Evolutionary conservation across 2,113 vertebrate species (phyloP).

Genomic region (Peromyscus polionotus): DNA sequence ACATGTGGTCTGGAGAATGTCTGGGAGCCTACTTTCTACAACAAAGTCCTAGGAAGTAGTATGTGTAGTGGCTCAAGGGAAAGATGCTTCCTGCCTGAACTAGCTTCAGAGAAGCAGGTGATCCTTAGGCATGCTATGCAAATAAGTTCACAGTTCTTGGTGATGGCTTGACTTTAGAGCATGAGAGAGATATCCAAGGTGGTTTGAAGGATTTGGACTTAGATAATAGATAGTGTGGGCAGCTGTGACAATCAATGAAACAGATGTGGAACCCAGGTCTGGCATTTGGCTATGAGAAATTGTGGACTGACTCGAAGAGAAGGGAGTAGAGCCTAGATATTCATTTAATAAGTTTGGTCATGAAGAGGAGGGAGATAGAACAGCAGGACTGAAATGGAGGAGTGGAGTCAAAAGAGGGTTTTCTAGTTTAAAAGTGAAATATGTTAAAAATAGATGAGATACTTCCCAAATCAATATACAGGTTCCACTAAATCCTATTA

Average conservation of each 20-base stretch:
- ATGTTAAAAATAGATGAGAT: constrained; percentile 50
- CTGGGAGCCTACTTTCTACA: neutral
- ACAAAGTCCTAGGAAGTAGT: neutral
- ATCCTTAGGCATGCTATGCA: neutral
- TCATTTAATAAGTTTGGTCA: constrained; percentile 4
- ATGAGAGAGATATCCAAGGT: neutral
- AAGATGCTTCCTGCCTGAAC: neutral
- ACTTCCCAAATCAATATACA: constrained; percentile 8
- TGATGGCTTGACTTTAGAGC: neutral
- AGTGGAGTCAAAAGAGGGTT: neutral
- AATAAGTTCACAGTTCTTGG: neutral
- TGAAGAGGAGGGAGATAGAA: neutral
- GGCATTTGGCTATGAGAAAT: neutral
- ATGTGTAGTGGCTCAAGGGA: neutral
- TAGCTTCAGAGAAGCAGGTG: neutral
- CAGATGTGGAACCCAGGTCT: neutral
- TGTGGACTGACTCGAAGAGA: neutral
- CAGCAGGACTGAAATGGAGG: neutral
- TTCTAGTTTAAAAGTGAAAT: constrained; percentile 43
- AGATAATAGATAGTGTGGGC: neutral
- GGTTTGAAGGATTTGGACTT: neutral
- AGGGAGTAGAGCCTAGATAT: neutral
- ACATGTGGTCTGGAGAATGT: neutral
- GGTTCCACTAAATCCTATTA: constrained; percentile 23
- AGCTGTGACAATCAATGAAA: neutral